Evolutionary conservation across 2,888 invertebrate genomes (phyloP), one percentile per base, ranked within the genome.

Genomic region (Hybos culiciformis): DNA sequence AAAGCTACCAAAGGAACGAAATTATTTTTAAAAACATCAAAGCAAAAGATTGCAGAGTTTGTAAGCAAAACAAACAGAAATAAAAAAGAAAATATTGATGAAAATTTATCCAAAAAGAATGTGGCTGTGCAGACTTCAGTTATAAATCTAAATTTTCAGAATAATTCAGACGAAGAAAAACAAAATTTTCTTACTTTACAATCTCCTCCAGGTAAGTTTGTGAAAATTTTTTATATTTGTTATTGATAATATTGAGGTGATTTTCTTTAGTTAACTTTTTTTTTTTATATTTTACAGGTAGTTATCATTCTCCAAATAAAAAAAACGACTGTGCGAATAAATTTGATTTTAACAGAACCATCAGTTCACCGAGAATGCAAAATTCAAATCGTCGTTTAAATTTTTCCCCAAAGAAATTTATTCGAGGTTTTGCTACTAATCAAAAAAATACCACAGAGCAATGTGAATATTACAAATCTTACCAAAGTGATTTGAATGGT

Each of bases 201-300:
- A 37, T 61, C 64, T 1, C 59, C 61, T 8, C 62, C 62, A 1
- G 62, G 60, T 5, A 62, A 62, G 41, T 62, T 62, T n/a, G n/a
- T n/a, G n/a, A n/a, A n/a, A n/a, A n/a, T n/a, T n/a, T n/a, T n/a
- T n/a, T n/a, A n/a, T n/a, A n/a, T n/a, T n/a, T n/a, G n/a, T n/a
- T n/a, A n/a, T n/a, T n/a, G n/a, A n/a, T n/a, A n/a, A n/a, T n/a
- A n/a, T n/a, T n/a, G n/a, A n/a, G n/a, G n/a, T n/a, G n/a, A n/a
- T n/a, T n/a, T n/a, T n/a, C n/a, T n/a, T n/a, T n/a, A n/a, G n/a
- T n/a, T n/a, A n/a, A n/a, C n/a, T n/a, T n/a, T n/a, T n/a, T n/a
- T n/a, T n/a, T n/a, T n/a, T n/a, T n/a, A n/a, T n/a, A n/a, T n/a
- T n/a, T n/a, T n/a, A n/a, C 63, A 2, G 63, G 61, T 4, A 62